Conservation (phyloP, 2,113 vertebrate species). For the Chinchilla lanigera region DNA sequence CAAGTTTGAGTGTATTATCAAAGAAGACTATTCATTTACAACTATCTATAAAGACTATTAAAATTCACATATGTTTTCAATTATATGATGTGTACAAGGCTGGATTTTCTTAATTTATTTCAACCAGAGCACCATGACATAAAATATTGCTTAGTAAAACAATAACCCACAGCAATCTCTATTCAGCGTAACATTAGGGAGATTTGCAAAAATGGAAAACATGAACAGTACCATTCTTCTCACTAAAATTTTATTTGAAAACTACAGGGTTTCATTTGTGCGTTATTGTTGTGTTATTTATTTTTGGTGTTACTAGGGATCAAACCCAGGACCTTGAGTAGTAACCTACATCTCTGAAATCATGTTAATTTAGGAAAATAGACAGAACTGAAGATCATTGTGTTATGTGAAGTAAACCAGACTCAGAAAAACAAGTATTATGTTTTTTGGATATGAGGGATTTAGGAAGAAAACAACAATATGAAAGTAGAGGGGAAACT, state of each 20-base stretch:
- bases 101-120: neutral
- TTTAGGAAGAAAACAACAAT: neutral
- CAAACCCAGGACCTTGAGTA: neutral
- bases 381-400: neutral
- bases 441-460: neutral
- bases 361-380: neutral
- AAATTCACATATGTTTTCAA: neutral
- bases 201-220: neutral
- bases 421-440: neutral
- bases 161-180: neutral
- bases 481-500: neutral
- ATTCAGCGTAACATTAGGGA: neutral
- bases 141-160: neutral
- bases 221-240: neutral
- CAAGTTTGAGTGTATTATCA: neutral
- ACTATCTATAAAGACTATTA: neutral
- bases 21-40: neutral
- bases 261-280: neutral
- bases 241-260: neutral
- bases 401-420: neutral
- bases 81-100: neutral
- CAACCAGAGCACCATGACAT: neutral
- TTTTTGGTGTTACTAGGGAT: neutral
- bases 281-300: neutral
- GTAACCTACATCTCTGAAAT: neutral